Conservation (phyloP, 2,797 vertebrate species). For the Crenuchus spilurus region DNA sequence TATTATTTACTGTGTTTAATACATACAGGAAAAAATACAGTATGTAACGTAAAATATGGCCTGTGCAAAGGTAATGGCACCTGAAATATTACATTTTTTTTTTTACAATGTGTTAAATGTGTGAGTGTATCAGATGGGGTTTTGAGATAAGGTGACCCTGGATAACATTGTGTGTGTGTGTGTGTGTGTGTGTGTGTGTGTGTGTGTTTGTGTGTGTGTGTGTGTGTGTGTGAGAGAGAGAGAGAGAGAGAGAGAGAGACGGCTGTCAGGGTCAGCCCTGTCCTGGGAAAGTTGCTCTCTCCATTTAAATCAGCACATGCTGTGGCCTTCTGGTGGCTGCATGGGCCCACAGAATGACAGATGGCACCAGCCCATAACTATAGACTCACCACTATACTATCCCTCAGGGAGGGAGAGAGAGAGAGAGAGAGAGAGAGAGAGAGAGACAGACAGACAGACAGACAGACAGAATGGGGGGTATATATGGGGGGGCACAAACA, state of each 20-base stretch:
- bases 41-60: too few relatives aligned
- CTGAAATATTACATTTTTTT: too few relatives aligned
- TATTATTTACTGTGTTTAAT: too few relatives aligned
- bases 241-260: constrained; percentile 57
- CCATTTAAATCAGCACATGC: constrained; percentile 84
- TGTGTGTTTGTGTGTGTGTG: constrained; percentile 46
- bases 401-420: constrained; percentile 51
- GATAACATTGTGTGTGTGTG: constrained; percentile 54
- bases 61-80: too few relatives aligned
- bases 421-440: constrained; percentile 29
- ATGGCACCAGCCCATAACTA: constrained; percentile 79
- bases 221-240: constrained; percentile 49
- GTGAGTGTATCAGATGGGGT: too few relatives aligned
- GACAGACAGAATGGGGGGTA: constrained; percentile 36
- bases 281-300: constrained; percentile 82
- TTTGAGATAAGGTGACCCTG: too few relatives aligned
- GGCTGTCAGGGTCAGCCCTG: constrained; percentile 79
- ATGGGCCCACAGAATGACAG: constrained; percentile 76
- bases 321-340: constrained; percentile 81
- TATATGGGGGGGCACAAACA: constrained; percentile 15
- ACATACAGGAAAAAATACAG: too few relatives aligned
- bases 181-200: constrained; percentile 36
- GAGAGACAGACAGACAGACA: constrained; percentile 36
- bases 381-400: constrained; percentile 68
- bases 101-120: too few relatives aligned